Conservation (phyloP, 1,140 invertebrate genomes). For the Phenacoccus solenopsis region DNA sequence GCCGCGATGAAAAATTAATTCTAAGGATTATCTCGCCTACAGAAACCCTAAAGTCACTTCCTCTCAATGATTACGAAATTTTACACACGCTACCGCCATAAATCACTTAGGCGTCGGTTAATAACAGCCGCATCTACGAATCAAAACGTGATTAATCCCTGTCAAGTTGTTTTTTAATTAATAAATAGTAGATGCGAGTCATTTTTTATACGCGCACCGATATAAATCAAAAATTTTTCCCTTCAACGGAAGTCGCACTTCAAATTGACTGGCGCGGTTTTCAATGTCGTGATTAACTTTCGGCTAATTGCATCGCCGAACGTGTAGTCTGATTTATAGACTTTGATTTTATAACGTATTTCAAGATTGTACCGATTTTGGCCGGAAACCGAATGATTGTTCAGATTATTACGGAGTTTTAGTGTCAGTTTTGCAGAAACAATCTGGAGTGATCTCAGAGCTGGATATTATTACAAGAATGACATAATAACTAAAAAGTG, state of each 20-base stretch:
- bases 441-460: no score
- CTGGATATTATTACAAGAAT: no score
- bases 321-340: no score
- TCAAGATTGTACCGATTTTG: no score
- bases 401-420: no score
- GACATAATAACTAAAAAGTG: no score
- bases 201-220: not conserved
- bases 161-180: slow-evolving; percentile 3
- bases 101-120: not conserved
- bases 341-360: no score
- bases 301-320: no score
- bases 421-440: no score
- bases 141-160: not conserved
- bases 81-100: not conserved
- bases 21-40: not conserved
- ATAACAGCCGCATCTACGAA: not conserved
- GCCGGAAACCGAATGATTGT: no score
- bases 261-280: not conserved
- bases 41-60: not conserved
- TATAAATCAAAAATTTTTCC: not conserved
- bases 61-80: not conserved
- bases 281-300: not conserved
- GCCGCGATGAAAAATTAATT: not conserved
- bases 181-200: not conserved
- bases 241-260: not conserved